Conservation (phyloP, 2,113 vertebrate genomes). For the Brachionichthys hirsutus region DNA sequence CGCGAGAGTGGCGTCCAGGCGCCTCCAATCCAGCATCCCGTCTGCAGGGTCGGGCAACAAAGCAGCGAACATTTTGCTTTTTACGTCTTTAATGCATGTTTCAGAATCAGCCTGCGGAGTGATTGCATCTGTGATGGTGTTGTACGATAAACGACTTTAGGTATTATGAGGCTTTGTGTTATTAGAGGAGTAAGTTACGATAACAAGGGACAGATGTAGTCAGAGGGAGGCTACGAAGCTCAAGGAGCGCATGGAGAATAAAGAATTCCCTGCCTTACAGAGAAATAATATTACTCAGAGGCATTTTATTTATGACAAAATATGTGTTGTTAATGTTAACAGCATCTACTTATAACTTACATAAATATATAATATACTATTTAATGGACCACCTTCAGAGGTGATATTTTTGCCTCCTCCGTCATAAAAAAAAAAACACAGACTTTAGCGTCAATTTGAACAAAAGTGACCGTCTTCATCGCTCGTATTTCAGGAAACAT, state of each 20-base stretch:
- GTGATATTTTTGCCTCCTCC: too few relatives aligned
- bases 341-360: too few relatives aligned
- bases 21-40: conserved; percentile 1
- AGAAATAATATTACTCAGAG: too few relatives aligned
- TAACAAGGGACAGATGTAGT: conserved; percentile 33
- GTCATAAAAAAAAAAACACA: neutral
- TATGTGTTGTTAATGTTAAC: too few relatives aligned
- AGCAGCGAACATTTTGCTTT: neutral
- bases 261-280: neutral
- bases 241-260: neutral
- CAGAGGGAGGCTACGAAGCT: conserved; percentile 3
- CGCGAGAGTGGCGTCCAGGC: neutral
- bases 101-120: neutral
- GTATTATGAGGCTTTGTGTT: neutral
- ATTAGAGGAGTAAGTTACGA: neutral
- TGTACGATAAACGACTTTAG: conserved; percentile 11
- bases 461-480: conserved; percentile 18
- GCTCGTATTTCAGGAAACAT: conserved; percentile 29
- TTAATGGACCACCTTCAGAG: too few relatives aligned
- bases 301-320: too few relatives aligned
- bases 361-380: too few relatives aligned
- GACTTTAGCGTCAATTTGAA: neutral
- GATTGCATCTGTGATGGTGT: conserved; percentile 9
- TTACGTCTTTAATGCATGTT: neutral
- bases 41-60: conserved; percentile 4